Evolutionary conservation across 2,113 vertebrate species (phyloP).

Genomic region (Cochlearius cochlearius): DNA sequence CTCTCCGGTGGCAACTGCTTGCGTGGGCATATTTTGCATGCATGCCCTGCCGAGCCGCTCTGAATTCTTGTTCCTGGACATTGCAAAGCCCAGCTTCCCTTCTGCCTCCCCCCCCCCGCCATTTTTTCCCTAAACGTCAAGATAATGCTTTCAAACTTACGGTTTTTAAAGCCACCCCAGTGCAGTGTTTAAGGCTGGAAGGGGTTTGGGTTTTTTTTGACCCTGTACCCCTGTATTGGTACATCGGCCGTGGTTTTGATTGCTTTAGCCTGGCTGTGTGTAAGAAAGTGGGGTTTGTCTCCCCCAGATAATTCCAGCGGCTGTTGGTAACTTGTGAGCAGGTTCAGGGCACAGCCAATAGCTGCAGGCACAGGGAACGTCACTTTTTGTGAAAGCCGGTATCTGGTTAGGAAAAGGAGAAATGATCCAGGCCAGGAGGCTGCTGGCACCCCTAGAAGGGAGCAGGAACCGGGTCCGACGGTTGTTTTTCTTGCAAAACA

Average conservation of each 20-base stretch:
- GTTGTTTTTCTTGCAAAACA: background rate
- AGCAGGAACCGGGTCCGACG: background rate
- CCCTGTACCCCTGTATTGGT: rapidly evolving
- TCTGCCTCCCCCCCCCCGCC: background rate
- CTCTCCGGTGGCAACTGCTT: background rate
- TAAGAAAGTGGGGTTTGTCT: background rate
- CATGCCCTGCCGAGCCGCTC: background rate
- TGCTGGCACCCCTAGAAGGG: background rate
- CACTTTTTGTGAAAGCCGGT: background rate
- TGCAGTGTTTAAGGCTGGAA: background rate
- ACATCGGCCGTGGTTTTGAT: rapidly evolving
- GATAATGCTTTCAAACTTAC: rapidly evolving
- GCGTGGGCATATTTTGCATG: background rate
- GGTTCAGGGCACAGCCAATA: background rate
- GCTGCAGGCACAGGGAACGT: background rate
- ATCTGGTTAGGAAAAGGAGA: background rate
- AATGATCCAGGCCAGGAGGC: background rate
- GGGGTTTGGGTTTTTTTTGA: background rate
- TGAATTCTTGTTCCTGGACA: background rate
- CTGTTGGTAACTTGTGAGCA: background rate
- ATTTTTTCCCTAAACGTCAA: background rate
- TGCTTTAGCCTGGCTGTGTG: background rate
- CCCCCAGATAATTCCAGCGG: rapidly evolving
- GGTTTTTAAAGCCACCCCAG: background rate
- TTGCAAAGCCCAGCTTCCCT: background rate